phyloP scores from a whole-genome alignment of 2,888 invertebrate species.

The Calameuta filiformis region DNA sequence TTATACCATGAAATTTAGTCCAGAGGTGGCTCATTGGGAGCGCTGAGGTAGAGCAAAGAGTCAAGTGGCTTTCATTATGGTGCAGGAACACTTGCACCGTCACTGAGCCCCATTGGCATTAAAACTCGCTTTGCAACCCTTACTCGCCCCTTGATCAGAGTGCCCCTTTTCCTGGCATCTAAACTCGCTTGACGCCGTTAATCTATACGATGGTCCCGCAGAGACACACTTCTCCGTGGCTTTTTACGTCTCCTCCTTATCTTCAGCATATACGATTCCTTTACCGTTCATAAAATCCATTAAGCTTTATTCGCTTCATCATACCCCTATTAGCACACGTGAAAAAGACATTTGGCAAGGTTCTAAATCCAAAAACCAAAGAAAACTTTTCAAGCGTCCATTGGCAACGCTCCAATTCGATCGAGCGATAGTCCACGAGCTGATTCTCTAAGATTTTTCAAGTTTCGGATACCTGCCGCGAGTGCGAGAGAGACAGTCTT shows the following conservation, averaged over 20 bases:
- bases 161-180: constrained; percentile 14
- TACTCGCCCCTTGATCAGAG: background rate
- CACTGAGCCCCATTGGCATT: constrained; percentile 39
- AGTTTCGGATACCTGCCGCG: background rate
- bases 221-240: background rate
- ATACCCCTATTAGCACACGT: background rate
- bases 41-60: constrained; percentile 22
- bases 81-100: constrained; percentile 32
- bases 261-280: background rate
- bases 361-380: background rate
- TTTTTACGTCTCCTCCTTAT: background rate
- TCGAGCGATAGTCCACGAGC: background rate
- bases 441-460: background rate
- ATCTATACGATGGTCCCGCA: background rate
- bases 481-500: background rate
- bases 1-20: constrained; percentile 24
- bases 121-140: constrained; percentile 46
- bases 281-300: background rate
- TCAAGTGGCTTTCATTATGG: constrained; percentile 45
- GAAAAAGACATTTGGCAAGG: background rate
- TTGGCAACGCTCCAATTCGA: background rate
- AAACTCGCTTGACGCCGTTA: background rate
- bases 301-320: background rate
- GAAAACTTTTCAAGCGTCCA: background rate
- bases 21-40: constrained; percentile 16